Conservation (phyloP, 2,888 invertebrate species). For the Alsophila aescularia region DNA sequence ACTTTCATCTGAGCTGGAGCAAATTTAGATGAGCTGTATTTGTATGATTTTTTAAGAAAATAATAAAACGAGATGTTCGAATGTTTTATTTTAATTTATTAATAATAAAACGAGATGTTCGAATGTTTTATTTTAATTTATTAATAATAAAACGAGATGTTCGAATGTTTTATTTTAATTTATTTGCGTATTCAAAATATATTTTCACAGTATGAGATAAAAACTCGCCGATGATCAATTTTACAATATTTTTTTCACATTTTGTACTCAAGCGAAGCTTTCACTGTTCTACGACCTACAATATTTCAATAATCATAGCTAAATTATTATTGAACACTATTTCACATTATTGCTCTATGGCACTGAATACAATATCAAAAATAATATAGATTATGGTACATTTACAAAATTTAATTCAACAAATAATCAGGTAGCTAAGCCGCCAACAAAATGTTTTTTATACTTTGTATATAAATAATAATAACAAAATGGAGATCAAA, state of each 20-base stretch:
- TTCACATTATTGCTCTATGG: conserved; percentile 18
- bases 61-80: too few species aligned
- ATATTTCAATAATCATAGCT: background rate
- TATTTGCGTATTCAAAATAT: conserved; percentile 77
- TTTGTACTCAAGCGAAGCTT: conserved; percentile 70
- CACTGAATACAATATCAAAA: conserved; percentile 23
- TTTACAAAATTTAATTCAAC: background rate
- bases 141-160: background rate
- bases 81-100: too few species aligned
- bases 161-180: conserved; percentile 43
- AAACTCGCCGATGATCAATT: conserved; percentile 48
- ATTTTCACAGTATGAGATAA: conserved; percentile 64
- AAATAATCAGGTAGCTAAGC: conserved; percentile 1
- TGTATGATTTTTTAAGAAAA: too few species aligned
- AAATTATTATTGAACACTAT: conserved; percentile 1
- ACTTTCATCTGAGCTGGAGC: too few species aligned
- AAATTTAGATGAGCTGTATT: too few species aligned
- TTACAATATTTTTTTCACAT: conserved; percentile 48
- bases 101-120: too few species aligned
- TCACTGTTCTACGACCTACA: conserved; percentile 26
- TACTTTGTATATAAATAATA: background rate
- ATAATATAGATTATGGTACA: conserved; percentile 1
- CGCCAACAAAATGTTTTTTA: background rate
- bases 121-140: too few species aligned
- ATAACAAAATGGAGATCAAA: background rate